phyloP scores from a whole-genome alignment of 2,797 vertebrate species.

The Chloroceryle amazona region DNA sequence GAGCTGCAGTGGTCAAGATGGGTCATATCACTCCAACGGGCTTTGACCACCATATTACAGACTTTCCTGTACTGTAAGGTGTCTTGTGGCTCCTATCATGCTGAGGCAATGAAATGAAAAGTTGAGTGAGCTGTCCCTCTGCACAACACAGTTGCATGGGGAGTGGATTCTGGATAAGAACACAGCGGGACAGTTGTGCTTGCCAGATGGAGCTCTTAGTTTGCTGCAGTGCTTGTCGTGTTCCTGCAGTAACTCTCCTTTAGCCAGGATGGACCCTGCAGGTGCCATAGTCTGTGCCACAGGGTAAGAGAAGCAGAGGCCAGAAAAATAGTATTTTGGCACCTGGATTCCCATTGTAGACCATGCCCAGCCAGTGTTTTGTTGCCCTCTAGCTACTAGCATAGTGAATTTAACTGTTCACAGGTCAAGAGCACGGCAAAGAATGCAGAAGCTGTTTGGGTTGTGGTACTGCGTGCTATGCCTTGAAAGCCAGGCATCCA shows the following conservation, averaged over 20 bases:
- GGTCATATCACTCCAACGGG: neutral
- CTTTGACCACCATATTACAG: neutral
- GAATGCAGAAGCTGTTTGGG: neutral
- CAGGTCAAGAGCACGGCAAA: neutral
- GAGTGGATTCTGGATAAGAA: neutral
- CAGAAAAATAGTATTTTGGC: neutral
- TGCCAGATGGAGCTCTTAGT: neutral
- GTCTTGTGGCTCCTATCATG: neutral
- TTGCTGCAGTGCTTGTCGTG: neutral
- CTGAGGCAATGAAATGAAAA: neutral
- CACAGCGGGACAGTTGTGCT: fast-evolving
- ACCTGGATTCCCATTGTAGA: neutral
- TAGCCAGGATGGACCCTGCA: fast-evolving
- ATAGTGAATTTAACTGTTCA: neutral
- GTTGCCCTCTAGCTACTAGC: neutral
- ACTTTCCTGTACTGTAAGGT: neutral
- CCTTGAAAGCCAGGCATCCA: fast-evolving
- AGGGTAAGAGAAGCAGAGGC: neutral
- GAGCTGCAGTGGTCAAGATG: neutral
- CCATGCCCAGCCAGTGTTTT: neutral
- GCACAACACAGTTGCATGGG: neutral
- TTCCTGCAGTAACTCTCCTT: neutral
- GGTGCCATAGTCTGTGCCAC: neutral
- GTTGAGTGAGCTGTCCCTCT: neutral
- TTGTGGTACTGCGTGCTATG: neutral